These are phyloP conservation scores for Malthinus seriepunctatus DNA, from an alignment of 2,888 invertebrate species.

Conservation along the genomic window DNA sequence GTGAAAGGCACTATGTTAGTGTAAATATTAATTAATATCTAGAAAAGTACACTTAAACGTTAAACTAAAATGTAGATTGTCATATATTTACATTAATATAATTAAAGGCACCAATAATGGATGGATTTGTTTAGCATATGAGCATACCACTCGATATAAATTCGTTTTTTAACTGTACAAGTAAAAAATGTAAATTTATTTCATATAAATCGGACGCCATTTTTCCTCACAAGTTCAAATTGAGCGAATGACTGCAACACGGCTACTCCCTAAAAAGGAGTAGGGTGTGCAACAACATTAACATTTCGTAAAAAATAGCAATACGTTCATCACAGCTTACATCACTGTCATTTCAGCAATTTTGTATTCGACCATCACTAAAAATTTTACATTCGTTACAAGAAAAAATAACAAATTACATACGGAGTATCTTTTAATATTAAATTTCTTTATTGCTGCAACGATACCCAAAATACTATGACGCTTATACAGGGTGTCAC, in stretches of 20 bases:
- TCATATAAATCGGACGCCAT: too few relatives aligned
- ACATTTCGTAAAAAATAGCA: too few relatives aligned
- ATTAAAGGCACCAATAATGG: constrained; percentile 54
- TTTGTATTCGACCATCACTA: too few relatives aligned
- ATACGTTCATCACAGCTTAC: too few relatives aligned
- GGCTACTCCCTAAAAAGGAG: constrained; percentile 26
- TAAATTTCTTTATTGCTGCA: too few relatives aligned
- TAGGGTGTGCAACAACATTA: constrained; percentile 30
- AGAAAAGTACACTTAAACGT: constrained; percentile 24
- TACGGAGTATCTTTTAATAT: too few relatives aligned
- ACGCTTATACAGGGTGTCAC: constrained; percentile 17
- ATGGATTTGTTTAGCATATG: constrained; percentile 52
- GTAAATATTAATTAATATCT: constrained; percentile 31
- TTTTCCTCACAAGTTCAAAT: neutral
- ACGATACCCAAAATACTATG: constrained; percentile 17
- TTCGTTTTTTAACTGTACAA: constrained; percentile 12
- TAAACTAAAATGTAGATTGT: constrained; percentile 41
- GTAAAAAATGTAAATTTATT: constrained; percentile 23
- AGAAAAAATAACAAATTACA: too few relatives aligned
- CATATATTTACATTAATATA: constrained; percentile 45
- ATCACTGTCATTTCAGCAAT: too few relatives aligned
- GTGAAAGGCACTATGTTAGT: constrained; percentile 45
- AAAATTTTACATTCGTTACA: too few relatives aligned
- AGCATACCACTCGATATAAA: constrained; percentile 43
- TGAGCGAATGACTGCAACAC: constrained; percentile 25